Evolutionary conservation across 2,797 vertebrate species (phyloP).

Genomic region (Trichosurus vulpecula): DNA sequence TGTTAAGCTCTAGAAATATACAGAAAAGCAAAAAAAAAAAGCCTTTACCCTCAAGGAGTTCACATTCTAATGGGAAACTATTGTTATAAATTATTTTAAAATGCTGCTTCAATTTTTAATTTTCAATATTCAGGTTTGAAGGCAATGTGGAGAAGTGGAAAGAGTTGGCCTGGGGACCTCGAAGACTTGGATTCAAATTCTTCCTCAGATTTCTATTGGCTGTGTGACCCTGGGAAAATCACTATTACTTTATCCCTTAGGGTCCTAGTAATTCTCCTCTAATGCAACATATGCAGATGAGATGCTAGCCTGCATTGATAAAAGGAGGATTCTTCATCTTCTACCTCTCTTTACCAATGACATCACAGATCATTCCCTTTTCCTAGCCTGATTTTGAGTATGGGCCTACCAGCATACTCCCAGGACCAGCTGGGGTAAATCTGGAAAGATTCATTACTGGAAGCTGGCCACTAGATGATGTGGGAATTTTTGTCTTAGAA

Average conservation of each 20-base stretch:
- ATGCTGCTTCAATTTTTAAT: not conserved
- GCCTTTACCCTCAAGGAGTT: not conserved
- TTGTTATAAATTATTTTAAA: conserved; percentile 1
- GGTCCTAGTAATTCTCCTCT: not conserved
- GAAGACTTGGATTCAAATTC: not conserved
- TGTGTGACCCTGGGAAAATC: not conserved
- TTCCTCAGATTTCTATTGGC: not conserved
- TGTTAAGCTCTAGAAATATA: not conserved
- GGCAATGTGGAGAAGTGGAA: not conserved
- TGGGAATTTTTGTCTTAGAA: not conserved
- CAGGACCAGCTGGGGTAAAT: not conserved
- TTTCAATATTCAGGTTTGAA: not conserved
- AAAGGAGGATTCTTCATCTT: not conserved
- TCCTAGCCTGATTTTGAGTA: not conserved
- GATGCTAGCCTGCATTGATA: not conserved
- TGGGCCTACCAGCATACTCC: not conserved
- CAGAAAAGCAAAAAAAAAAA: not conserved
- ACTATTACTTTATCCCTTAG: not conserved
- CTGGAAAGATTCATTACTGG: not conserved
- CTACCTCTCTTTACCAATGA: not conserved
- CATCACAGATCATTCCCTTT: not conserved
- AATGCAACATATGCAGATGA: not conserved
- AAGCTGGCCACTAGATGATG: not conserved
- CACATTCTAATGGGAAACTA: conserved; percentile 42
- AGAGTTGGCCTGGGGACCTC: not conserved